phyloP scores from a whole-genome alignment of 1,140 invertebrate genomes.

The Zaprionus inermis region DNA sequence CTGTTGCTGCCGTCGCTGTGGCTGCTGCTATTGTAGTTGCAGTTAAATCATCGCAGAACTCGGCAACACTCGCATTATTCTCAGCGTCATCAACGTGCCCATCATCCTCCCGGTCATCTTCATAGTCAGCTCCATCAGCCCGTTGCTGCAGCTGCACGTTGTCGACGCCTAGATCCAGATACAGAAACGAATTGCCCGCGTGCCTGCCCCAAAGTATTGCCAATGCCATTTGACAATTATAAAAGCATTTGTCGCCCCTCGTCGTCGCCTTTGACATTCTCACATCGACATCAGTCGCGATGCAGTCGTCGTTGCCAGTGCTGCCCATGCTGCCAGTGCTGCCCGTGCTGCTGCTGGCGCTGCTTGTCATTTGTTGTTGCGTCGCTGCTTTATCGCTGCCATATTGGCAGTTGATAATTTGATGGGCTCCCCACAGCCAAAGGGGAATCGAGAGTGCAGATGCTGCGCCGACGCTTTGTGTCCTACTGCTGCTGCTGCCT shows the following conservation, averaged over 20 bases:
- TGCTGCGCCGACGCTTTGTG: not conserved
- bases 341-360: not conserved
- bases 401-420: constrained; percentile 79
- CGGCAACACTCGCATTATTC: constrained; percentile 60
- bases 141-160: constrained; percentile 18
- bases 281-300: constrained; percentile 44
- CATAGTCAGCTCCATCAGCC: not conserved
- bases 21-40: constrained; percentile 33
- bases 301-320: constrained; percentile 27
- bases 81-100: constrained; percentile 31
- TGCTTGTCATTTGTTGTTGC: constrained; percentile 24
- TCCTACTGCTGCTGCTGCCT: constrained; percentile 20
- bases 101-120: constrained; percentile 6
- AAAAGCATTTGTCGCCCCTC: constrained; percentile 73
- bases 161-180: constrained; percentile 20
- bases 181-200: constrained; percentile 24
- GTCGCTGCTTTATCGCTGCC: constrained; percentile 37
- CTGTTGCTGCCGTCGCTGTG: constrained; percentile 25
- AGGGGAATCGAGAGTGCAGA: constrained; percentile 31
- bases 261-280: constrained; percentile 54
- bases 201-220: constrained; percentile 52
- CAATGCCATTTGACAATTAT: constrained; percentile 81
- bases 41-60: constrained; percentile 56
- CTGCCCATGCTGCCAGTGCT: not conserved
- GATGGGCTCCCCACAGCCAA: constrained; percentile 61